Evolutionary conservation across 2,888 invertebrate species (phyloP), one percentile per base, ranked within the genome.

Genomic region (Phania funesta): DNA sequence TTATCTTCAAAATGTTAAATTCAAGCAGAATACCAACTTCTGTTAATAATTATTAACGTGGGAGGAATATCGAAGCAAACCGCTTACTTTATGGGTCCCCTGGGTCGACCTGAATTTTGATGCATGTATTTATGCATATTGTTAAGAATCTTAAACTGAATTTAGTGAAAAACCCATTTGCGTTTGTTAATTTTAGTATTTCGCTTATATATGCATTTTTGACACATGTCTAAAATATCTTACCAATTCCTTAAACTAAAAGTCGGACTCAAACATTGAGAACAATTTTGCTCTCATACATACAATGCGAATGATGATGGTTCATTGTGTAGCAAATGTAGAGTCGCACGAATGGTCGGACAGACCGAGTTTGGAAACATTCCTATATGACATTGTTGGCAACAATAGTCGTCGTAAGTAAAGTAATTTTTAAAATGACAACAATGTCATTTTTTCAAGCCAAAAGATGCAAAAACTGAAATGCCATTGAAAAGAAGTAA

Each of bases 381-480:
- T 48, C n/a, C 62, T 35, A 24, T 9, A 73, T 77, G 73, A 77
- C 71, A 81, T 62, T 68, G 54, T 81, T 77, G 67, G 71, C 73
- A 81, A 73, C 74, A 78, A 58, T 54, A 75, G 64, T 75, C 60
- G 44, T 62, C 18, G 64, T 54, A 74, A 77, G 64, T 60, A 70
- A 83, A 84, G 77, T 84, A 86, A 86, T 87, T 86, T 85, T 82
- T 68, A 84, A 85, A 85, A 85, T 87, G 87, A 86, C 86, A 86
- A 84, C 84, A 86, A 86, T 86, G 86, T 86, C 86, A 86, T 83
- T 84, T 81, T 80, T 65, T 38, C 70, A n/a, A n/a, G 65, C 58
- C 32, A 67, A 68, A 68, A 32, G 35, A 38, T 32, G 52, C 24
- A 68, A 62, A 68, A 44, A 32, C 20, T 11, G 35, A 54, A 18